Evolutionary conservation across 2,888 invertebrate genomes (phyloP).

Genomic region (Drosophila putrida): DNA sequence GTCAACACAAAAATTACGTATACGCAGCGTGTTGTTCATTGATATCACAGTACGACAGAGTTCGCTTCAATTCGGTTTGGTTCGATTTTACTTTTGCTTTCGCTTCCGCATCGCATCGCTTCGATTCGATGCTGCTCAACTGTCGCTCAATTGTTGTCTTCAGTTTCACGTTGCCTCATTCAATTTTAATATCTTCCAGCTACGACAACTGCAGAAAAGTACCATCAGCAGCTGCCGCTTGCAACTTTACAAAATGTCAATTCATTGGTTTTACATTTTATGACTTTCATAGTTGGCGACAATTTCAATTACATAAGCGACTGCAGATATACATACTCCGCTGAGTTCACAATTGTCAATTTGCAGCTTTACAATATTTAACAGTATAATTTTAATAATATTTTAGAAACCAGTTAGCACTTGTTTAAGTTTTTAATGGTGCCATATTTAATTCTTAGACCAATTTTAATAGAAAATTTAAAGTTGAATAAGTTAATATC

Average conservation of each 20-base stretch:
- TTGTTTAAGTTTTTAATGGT: too few species aligned
- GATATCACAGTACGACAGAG: slow-evolving; percentile 25
- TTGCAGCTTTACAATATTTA: background rate
- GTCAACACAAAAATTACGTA: slow-evolving; percentile 66
- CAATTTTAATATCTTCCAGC: slow-evolving; percentile 45
- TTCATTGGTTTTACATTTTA: slow-evolving; percentile 49
- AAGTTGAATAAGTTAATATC: too few species aligned
- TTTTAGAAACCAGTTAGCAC: too few species aligned
- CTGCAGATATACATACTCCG: slow-evolving; percentile 1
- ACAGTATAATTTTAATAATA: too few species aligned
- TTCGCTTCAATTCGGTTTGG: slow-evolving; percentile 2
- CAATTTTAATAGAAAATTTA: too few species aligned
- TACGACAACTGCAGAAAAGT: slow-evolving; percentile 15
- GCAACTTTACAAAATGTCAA: slow-evolving; percentile 41
- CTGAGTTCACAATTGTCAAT: background rate
- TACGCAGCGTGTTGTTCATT: slow-evolving; percentile 58
- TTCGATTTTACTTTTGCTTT: slow-evolving; percentile 42
- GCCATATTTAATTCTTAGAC: too few species aligned
- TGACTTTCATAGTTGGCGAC: slow-evolving; percentile 48
- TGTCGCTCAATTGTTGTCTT: slow-evolving; percentile 58
- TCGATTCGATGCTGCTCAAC: slow-evolving; percentile 23
- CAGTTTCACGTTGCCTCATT: slow-evolving; percentile 46
- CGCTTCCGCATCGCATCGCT: slow-evolving; percentile 56
- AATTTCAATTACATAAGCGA: slow-evolving; percentile 53
- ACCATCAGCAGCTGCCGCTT: slow-evolving; percentile 18